phyloP scores from a whole-genome alignment of 2,113 vertebrate species.

The Camelus dromedarius region DNA sequence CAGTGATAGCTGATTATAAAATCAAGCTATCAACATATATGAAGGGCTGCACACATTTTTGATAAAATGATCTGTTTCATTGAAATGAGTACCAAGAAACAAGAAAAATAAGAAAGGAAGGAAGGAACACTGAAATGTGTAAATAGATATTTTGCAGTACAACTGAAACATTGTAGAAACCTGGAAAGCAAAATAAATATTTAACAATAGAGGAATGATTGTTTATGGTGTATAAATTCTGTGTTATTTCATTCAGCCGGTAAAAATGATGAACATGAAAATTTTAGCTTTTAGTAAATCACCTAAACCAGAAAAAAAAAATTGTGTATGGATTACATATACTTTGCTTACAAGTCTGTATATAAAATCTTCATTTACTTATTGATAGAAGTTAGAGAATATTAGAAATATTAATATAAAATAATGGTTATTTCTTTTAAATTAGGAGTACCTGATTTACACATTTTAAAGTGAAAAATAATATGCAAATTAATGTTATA shows the following conservation, averaged over 20 bases:
- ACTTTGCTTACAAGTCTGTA: not conserved
- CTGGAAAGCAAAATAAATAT: not conserved
- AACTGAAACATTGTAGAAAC: not conserved
- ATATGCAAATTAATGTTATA: conserved; percentile 30
- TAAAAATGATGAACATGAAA: conserved; percentile 23
- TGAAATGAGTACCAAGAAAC: not conserved
- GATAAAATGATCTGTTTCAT: not conserved
- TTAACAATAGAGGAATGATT: not conserved
- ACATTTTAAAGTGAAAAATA: conserved; percentile 38
- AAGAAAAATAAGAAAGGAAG: not conserved
- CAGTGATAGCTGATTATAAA: not conserved
- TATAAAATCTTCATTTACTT: not conserved
- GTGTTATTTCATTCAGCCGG: not conserved
- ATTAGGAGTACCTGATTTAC: not conserved
- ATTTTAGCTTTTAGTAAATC: conserved; percentile 45
- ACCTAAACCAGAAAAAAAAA: not conserved
- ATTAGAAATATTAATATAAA: conserved; percentile 10
- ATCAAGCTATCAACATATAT: not conserved
- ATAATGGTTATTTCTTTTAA: conserved; percentile 24
- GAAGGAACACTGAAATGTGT: not conserved
- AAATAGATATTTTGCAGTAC: not conserved
- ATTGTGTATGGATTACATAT: not conserved
- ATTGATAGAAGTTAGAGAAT: not conserved
- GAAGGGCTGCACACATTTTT: not conserved
- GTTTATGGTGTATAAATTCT: not conserved